A percentile compares a stretch with the other conserved stretches of the same genome.
Conservation (phyloP, 2,888 invertebrate species). For the Osmoderma eremita region DNA sequence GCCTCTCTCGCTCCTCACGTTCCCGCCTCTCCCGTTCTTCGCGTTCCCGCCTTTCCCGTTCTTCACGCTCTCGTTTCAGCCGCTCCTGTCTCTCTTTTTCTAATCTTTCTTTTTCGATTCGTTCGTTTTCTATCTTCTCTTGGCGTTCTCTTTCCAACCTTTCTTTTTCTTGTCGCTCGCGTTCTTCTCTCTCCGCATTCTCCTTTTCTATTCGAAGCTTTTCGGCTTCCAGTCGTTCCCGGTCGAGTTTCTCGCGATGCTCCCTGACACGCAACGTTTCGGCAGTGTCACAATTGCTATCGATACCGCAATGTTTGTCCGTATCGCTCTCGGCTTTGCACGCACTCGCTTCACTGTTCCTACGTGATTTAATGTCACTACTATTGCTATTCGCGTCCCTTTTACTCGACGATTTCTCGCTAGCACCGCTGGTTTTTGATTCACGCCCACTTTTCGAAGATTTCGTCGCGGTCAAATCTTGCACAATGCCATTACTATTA, state of each 20-base stretch:
- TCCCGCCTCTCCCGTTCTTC: conserved; percentile 58
- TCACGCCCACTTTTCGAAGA: conserved; percentile 27
- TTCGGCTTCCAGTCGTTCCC: conserved; percentile 53
- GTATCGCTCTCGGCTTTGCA: conserved; percentile 53
- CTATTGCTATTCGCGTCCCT: conserved; percentile 51
- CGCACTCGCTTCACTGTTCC: conserved; percentile 57
- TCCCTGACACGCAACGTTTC: conserved; percentile 50
- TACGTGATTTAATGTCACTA: conserved; percentile 52
- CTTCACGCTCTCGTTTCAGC: conserved; percentile 61
- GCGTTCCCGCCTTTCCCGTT: conserved; percentile 63
- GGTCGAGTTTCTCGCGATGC: conserved; percentile 57
- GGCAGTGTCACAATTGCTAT: conserved; percentile 52
- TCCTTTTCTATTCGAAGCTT: conserved; percentile 53
- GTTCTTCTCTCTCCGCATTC: conserved; percentile 57
- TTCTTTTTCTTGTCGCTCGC: conserved; percentile 63
- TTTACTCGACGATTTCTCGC: conserved; percentile 54
- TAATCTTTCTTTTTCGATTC: conserved; percentile 57
- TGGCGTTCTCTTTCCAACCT: conserved; percentile 60
- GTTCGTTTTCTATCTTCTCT: conserved; percentile 63
- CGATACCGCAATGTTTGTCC: conserved; percentile 53
- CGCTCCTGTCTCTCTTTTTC: conserved; percentile 55
- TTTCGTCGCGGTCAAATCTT: conserved; percentile 16
- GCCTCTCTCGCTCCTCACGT: conserved; percentile 64
- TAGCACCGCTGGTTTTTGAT: conserved; percentile 41
- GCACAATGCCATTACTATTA: background rate